Base-by-base conservation (phyloP, 2,888 invertebrate species). In the Athalia rosae region DNA sequence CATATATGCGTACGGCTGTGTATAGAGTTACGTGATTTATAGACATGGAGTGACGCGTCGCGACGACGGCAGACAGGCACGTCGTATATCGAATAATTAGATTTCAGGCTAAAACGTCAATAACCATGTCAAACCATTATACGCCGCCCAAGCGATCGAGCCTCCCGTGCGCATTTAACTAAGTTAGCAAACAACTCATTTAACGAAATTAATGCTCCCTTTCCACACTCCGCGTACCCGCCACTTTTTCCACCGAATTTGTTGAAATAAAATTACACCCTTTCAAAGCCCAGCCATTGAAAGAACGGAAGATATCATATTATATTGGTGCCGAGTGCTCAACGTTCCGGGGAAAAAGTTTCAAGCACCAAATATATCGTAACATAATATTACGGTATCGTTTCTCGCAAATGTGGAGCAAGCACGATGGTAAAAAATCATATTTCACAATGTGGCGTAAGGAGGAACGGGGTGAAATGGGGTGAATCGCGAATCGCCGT, bases 131-230 rank as follows among this genome's bases (percentile, higher is more conserved):
- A 87, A 89, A 87, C 85, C 85, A 89, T 89, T 88, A 88, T 83
- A 84, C 85, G 84, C 84, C 85, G 84, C 83, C 82, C 82, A 77
- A 59, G 78, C 80, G 83, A 83, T 82, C 82, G 84, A 83, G 82
- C 78, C 76, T 81, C 82, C 28, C 83, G 85, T 84, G 85, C 84
- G 84, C 85, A 85, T 87, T 86, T 89, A 89, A 89, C 85, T 83
- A 83, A 87, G 87, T 89, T 88, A 89, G 85, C 87, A 87, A 88
- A 88, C 88, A 89, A 89, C 89, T 89, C 88, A 87, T 89, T 89
- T 89, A 89, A 89, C 87, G 83, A 87, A 88, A 89, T 89, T 88
- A 89, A 86, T 85, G 85, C 84, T 79, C 80, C 79, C n/a, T 80
- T 84, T 28, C 53, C 50, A 7, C 50, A 28, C 50, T 13, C 50